A percentile compares a stretch with the other conserved stretches of the same genome.
Conservation (phyloP, 2,113 vertebrate species). For the Crotalus tigris region DNA sequence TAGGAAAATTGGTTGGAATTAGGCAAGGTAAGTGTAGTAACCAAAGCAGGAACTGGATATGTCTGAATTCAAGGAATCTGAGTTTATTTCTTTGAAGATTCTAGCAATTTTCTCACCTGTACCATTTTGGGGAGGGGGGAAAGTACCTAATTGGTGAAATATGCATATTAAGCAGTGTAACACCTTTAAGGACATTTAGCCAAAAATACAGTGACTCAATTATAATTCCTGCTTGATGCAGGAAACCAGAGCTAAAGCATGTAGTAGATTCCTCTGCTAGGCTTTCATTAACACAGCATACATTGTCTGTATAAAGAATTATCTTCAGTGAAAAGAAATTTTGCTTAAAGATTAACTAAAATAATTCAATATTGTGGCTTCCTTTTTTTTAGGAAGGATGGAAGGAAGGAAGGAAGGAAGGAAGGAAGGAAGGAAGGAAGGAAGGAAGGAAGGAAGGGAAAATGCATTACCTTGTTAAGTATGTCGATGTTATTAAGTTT, state of each 20-base stretch:
- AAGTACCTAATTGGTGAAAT: neutral
- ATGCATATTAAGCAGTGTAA: neutral
- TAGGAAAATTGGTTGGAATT: neutral
- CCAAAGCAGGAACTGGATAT: neutral
- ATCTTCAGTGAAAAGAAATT: neutral
- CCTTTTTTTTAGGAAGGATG: neutral
- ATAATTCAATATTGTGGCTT: slow-evolving; percentile 15
- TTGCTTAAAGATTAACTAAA: neutral
- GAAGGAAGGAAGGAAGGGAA: neutral
- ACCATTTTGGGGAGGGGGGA: neutral
- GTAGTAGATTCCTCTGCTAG: neutral
- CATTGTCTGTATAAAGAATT: neutral
- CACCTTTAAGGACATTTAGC: slow-evolving; percentile 8
- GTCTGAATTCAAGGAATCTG: neutral
- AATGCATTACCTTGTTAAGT: slow-evolving; percentile 65
- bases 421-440: neutral
- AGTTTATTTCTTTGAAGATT: neutral
- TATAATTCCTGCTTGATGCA: neutral
- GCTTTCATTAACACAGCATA: neutral
- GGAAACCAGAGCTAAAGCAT: neutral
- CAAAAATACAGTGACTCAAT: neutral
- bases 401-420: too few species aligned
- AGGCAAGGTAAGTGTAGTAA: neutral
- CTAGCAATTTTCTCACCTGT: neutral
- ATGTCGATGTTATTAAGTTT: slow-evolving; percentile 55